phyloP scores from a whole-genome alignment of 2,888 invertebrate genomes.

The Limnephilus marmoratus region DNA sequence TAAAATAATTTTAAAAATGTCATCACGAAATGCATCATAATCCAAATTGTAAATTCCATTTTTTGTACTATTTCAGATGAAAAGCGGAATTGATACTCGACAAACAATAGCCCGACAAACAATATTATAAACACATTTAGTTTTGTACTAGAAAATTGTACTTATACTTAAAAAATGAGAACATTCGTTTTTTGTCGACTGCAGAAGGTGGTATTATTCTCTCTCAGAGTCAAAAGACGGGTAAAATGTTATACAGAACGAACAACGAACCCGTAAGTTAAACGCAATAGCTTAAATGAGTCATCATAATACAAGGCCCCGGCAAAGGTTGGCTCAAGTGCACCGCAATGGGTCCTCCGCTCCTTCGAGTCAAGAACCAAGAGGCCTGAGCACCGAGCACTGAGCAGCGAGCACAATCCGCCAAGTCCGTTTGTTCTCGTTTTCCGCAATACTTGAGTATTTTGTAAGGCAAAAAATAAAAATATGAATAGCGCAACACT shows the following conservation, averaged over 20 bases:
- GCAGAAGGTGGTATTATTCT: not conserved
- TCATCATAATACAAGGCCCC: not conserved
- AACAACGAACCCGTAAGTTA: not conserved
- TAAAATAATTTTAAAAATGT: too few relatives aligned
- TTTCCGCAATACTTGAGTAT: not conserved
- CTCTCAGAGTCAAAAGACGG: not conserved
- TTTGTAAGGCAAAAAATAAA: slow-evolving; percentile 22
- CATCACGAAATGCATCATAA: too few relatives aligned
- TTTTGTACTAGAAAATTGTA: not conserved
- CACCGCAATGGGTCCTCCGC: not conserved
- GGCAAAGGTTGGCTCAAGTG: not conserved
- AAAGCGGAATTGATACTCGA: too few relatives aligned
- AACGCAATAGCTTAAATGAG: slow-evolving; percentile 9
- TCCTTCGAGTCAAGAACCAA: not conserved
- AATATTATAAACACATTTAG: not conserved
- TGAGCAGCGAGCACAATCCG: not conserved
- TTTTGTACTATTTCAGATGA: too few relatives aligned
- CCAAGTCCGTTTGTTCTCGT: slow-evolving; percentile 10
- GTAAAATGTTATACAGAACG: not conserved
- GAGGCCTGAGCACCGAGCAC: not conserved
- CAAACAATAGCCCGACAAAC: too few relatives aligned
- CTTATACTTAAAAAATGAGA: not conserved
- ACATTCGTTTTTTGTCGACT: not conserved
- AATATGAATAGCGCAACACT: slow-evolving; percentile 3
- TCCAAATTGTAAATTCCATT: too few relatives aligned